Evolutionary conservation across 2,113 vertebrate genomes (phyloP).

Genomic region (Tenrec ecaudatus): DNA sequence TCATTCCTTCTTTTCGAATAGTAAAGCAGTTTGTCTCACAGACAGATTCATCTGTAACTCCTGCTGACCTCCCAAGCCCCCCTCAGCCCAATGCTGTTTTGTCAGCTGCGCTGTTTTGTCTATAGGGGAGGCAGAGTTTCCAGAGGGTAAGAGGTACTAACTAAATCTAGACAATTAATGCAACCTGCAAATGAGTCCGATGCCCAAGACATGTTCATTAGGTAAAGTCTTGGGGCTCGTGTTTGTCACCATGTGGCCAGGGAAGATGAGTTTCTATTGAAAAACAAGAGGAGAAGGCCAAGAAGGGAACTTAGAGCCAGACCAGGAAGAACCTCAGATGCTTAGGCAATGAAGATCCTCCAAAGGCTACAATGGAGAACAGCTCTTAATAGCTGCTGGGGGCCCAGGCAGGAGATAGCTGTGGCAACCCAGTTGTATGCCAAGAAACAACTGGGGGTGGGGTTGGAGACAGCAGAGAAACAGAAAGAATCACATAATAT

Average conservation of each 20-base stretch:
- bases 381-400: background rate
- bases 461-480: background rate
- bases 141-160: background rate
- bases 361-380: slow-evolving; percentile 7
- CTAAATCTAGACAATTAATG: background rate
- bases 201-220: background rate
- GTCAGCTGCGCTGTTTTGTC: background rate
- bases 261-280: background rate
- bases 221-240: background rate
- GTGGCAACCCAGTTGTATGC: background rate
- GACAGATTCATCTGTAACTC: background rate
- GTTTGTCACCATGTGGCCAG: background rate
- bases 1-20: too few relatives aligned
- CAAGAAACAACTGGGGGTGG: background rate
- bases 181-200: slow-evolving; percentile 4
- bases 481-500: background rate
- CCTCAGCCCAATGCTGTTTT: background rate
- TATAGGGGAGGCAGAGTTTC: background rate
- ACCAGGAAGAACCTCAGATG: background rate
- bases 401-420: background rate
- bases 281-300: background rate
- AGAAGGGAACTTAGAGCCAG: background rate
- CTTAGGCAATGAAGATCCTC: background rate
- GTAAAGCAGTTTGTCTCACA: too few relatives aligned
- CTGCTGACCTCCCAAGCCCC: background rate